Evolutionary conservation across 2,888 invertebrate genomes (phyloP), one percentile per base, ranked within the genome.

Genomic region (Frankliniella intonsa): DNA sequence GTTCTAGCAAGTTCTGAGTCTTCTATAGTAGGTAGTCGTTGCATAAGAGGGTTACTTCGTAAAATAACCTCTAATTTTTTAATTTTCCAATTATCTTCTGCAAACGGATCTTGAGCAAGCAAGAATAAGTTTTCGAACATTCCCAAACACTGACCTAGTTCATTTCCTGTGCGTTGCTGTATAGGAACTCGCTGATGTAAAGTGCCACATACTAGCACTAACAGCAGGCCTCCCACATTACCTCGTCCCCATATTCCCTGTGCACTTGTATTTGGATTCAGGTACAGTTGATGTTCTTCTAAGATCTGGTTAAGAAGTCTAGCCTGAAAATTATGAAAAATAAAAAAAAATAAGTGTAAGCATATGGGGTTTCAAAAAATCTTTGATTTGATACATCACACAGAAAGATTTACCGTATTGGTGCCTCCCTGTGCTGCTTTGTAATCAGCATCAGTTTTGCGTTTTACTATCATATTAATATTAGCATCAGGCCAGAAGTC

Each of bases 51-150:
- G 25, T 76, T 76, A 76, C 69, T 76, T 11, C 69, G 25, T 25
- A 76, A 25, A 25, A 76, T 76, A 0, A 76, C 69, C 25, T 76
- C 69, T 76, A 76, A 76, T 76, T 22, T 76, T 25, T 76, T 76
- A 3, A 76, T 76, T 22, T 76, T 76, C 69, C 69, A 76, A 25
- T 76, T 76, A 12, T 76, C 25, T 76, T 76, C 69, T 25, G 69
- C 69, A 25, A 22, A 76, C 5, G 69, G 69, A 12, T 76, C 69
- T 76, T 76, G 69, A 10, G 69, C 69, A 10, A 76, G 69, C 25
- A 76, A 22, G 25, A 76, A 76, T 76, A 76, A 76, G 69, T 76
- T 76, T 22, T 76, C 69, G 22, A 76, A 76, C 25, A 76, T 25
- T 9, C 69, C 69, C 69, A 76, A 12, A 25, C 22, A 25, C 9